Evolutionary conservation across 2,888 invertebrate species (phyloP), one percentile per base, ranked within the genome.

Genomic region (Iphiclides podalirius): DNA sequence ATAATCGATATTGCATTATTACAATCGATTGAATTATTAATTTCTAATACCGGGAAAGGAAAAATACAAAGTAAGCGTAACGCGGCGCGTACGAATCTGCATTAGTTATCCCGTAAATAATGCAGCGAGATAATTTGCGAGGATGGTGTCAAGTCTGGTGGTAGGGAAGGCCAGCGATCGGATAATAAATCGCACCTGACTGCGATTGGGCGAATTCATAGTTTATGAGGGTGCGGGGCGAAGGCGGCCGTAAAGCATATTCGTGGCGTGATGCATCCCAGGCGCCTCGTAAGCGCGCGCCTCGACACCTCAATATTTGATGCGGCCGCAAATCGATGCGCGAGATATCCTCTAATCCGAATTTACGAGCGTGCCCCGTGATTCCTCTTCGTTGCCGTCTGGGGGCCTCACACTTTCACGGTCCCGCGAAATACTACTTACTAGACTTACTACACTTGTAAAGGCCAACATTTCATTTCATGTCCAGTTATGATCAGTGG

Each of bases 151-250:
- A 42, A 37, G 23, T 31, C 39, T 33, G 36, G 64, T 12, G 2
- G n/a, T 4, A 31, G 28, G 11, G 31, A 11, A 31, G 63, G 63
- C 64, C 70, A 60, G 55, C 17, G 52, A 55, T 53, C 54, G 64
- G 71, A 76, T 75, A 75, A 80, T 84, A 86, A 83, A 85, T 85
- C 75, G 78, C 82, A 84, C 83, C 85, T 82, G 82, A 78, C 81
- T 76, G 75, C 78, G 80, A 79, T 78, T 79, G 77, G 72, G 67
- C 60, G 69, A 75, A 83, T 84, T 78, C 80, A 80, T 84, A 83
- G 74, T 85, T 86, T 84, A 87, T 83, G 80, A 78, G 74, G 44
- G 49, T 34, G 23, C 23, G 37, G 49, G 37, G 42, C 15, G 14
- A 23, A 52, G 62, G 63, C 57, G 52, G 61, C 71, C 72, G 71